phyloP scores from a whole-genome alignment of 2,113 vertebrate species.

The Ptychochromis oligacanthus region DNA sequence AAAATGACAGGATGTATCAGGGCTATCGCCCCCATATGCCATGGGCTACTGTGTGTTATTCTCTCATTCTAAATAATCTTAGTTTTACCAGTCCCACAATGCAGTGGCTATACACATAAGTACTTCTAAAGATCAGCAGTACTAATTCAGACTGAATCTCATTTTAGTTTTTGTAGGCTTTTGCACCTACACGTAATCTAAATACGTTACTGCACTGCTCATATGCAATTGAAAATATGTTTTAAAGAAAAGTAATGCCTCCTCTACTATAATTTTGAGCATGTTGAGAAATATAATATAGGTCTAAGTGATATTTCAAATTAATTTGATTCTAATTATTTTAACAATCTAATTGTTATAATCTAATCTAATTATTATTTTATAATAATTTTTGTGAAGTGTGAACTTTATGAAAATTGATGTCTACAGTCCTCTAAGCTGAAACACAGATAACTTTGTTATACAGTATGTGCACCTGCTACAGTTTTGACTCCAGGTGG shows the following conservation, averaged over 20 bases:
- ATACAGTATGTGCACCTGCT: background rate
- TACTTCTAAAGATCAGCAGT: background rate
- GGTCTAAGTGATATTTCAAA: background rate
- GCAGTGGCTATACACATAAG: background rate
- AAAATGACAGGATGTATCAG: background rate
- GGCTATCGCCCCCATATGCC: background rate
- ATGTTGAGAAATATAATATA: fast-evolving
- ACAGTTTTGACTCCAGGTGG: background rate
- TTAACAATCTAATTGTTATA: no score
- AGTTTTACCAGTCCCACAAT: background rate
- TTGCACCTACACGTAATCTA: background rate
- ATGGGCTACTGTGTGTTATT: background rate
- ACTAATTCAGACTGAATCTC: background rate
- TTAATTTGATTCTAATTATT: background rate
- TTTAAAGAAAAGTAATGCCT: fast-evolving
- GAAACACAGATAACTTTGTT: background rate
- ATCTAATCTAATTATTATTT: no score
- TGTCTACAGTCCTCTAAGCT: background rate
- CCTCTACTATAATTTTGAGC: background rate
- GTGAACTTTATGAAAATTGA: background rate
- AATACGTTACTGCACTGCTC: background rate
- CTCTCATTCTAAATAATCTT: background rate
- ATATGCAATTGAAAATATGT: background rate
- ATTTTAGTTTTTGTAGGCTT: background rate
- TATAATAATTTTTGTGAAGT: no score